These are phyloP conservation scores for Symphodus melops DNA, from an alignment of 2,113 vertebrate genomes.

Conservation along the genomic window DNA sequence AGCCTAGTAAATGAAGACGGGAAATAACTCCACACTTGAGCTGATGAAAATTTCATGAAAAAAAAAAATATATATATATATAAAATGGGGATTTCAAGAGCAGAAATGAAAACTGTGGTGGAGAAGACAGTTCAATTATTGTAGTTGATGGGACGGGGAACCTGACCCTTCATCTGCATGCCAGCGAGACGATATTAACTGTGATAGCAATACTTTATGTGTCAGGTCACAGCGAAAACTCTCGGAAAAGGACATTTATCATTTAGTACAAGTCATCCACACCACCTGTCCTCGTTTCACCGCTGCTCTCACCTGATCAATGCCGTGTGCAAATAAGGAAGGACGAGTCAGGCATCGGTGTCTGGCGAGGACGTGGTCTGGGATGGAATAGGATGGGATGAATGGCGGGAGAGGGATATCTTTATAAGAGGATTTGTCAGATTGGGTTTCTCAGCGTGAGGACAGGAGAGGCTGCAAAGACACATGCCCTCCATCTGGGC, in stretches of 20 bases:
- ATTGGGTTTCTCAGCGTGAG: constrained; percentile 58
- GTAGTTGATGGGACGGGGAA: constrained; percentile 61
- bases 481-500: constrained; percentile 60
- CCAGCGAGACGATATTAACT: constrained; percentile 11
- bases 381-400: neutral
- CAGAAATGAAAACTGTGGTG: constrained; percentile 14
- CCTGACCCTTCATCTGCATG: constrained; percentile 65
- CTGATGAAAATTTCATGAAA: constrained; percentile 68
- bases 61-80: constrained; percentile 49
- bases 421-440: constrained; percentile 75
- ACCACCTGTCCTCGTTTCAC: constrained; percentile 36
- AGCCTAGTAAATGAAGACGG: constrained; percentile 56
- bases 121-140: constrained; percentile 64
- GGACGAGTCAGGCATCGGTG: constrained; percentile 27
- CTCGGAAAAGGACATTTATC: constrained; percentile 39
- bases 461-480: constrained; percentile 51
- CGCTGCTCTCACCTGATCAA: constrained; percentile 50
- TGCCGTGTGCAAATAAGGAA: constrained; percentile 43
- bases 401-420: constrained; percentile 49
- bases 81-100: constrained; percentile 7
- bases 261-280: constrained; percentile 42
- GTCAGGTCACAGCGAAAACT: constrained; percentile 31
- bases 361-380: constrained; percentile 43
- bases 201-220: constrained; percentile 54
- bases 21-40: constrained; percentile 27